Conservation (phyloP, 2,113 vertebrate species). For the Acrocephalus kingi region DNA sequence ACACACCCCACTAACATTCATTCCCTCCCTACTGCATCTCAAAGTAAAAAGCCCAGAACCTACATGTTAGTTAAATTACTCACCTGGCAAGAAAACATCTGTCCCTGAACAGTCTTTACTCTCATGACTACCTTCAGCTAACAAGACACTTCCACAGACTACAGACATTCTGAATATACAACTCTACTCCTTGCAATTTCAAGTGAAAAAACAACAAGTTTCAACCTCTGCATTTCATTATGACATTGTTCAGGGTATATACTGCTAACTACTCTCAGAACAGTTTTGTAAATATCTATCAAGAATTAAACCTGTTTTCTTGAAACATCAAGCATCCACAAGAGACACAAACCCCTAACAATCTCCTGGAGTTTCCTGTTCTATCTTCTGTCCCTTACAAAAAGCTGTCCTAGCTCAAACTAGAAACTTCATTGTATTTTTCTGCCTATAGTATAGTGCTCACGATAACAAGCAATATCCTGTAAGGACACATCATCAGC, state of each 20-base stretch:
- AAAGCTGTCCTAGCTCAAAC: not conserved
- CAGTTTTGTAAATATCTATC: not conserved
- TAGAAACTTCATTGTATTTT: not conserved
- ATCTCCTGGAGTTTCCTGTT: not conserved
- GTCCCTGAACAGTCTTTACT: not conserved
- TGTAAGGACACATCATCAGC: not conserved
- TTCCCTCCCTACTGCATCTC: not conserved
- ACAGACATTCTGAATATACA: not conserved
- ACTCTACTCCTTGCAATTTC: not conserved
- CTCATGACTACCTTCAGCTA: not conserved
- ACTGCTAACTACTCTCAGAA: not conserved
- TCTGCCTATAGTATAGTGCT: not conserved
- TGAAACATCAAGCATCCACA: not conserved
- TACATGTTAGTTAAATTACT: not conserved
- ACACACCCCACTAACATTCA: not conserved
- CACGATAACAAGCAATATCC: not conserved
- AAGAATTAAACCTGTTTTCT: not conserved
- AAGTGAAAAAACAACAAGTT: not conserved
- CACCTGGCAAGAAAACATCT: not conserved
- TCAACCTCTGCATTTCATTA: not conserved
- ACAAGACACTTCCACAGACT: not conserved
- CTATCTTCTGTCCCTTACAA: not conserved
- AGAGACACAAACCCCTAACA: not conserved
- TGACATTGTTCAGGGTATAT: not conserved
- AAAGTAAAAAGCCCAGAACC: not conserved